phyloP scores from a whole-genome alignment of 2,888 invertebrate species.

The Tigriopus californicus region DNA sequence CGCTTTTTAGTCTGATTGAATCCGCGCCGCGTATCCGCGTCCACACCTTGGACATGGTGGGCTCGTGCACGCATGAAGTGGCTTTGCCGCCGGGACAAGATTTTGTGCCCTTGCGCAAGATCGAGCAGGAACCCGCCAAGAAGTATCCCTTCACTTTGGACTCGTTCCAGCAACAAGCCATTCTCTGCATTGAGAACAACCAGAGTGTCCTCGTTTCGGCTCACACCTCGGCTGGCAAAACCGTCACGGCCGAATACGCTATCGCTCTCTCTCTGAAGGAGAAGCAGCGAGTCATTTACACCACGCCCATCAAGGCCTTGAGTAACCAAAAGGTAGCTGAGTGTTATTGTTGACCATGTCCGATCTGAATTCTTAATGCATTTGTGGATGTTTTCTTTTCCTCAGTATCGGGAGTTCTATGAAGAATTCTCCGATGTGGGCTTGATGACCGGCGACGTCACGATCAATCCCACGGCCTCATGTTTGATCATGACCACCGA shows the following conservation, averaged over 20 bases:
- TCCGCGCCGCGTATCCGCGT: constrained; percentile 52
- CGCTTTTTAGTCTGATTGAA: constrained; percentile 6
- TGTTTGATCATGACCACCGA: constrained; percentile 99
- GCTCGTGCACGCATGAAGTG: constrained; percentile 89
- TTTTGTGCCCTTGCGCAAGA: constrained; percentile 42
- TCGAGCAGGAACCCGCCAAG: constrained; percentile 58
- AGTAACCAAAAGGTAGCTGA: constrained; percentile 68
- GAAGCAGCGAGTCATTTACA: constrained; percentile 96
- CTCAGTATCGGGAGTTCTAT: constrained; percentile 68
- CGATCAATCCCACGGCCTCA: constrained; percentile 92
- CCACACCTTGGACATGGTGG: constrained; percentile 70
- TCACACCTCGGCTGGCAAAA: constrained; percentile 98
- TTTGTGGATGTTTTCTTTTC: no score
- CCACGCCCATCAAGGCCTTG: constrained; percentile 95
- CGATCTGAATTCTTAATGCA: no score
- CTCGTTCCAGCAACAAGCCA: constrained; percentile 70
- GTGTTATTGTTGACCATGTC: no score
- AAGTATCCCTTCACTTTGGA: constrained; percentile 86
- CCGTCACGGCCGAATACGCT: constrained; percentile 90
- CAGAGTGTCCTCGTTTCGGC: constrained; percentile 97
- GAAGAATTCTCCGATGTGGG: constrained; percentile 97
- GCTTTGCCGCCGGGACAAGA: constrained; percentile 73
- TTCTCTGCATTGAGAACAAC: constrained; percentile 87
- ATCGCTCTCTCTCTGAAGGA: constrained; percentile 81
- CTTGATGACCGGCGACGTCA: constrained; percentile 94